Conservation (phyloP, 2,113 vertebrate genomes). For the Balaeniceps rex region DNA sequence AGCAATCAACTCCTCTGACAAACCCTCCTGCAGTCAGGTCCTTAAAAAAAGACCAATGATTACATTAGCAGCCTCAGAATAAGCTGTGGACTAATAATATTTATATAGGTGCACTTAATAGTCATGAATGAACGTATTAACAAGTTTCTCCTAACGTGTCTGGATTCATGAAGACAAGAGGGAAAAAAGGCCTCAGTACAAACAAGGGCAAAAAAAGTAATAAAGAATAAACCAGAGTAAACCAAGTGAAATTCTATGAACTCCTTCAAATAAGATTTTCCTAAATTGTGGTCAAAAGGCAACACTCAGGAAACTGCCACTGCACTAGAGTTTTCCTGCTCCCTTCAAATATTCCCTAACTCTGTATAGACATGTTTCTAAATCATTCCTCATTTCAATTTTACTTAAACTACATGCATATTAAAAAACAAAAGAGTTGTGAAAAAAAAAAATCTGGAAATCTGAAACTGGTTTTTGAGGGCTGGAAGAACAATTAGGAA, state of each 20-base stretch:
- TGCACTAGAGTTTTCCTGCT: not conserved
- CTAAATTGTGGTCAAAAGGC: not conserved
- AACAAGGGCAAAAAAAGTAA: not conserved
- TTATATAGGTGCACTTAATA: not conserved
- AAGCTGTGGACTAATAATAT: not conserved
- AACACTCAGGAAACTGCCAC: not conserved
- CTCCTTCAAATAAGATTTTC: not conserved
- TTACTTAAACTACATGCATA: not conserved
- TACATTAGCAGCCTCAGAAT: not conserved
- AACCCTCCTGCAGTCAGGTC: not conserved
- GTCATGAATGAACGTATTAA: not conserved
- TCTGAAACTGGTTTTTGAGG: constrained; percentile 18
- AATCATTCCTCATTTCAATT: not conserved
- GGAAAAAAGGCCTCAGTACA: not conserved
- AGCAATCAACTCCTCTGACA: not conserved
- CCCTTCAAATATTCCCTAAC: not conserved
- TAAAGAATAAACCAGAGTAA: not conserved
- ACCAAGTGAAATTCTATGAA: not conserved
- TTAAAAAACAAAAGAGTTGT: not conserved
- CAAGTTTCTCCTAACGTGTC: not conserved
- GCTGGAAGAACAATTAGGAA: constrained; percentile 26
- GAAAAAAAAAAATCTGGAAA: not conserved
- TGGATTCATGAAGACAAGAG: not conserved
- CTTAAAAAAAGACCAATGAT: not conserved
- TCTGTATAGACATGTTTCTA: not conserved